A percentile compares a stretch with the other conserved stretches of the same genome.
phyloP scores from a whole-genome alignment of 2,888 invertebrate species.

The Agrotis ipsilon region DNA sequence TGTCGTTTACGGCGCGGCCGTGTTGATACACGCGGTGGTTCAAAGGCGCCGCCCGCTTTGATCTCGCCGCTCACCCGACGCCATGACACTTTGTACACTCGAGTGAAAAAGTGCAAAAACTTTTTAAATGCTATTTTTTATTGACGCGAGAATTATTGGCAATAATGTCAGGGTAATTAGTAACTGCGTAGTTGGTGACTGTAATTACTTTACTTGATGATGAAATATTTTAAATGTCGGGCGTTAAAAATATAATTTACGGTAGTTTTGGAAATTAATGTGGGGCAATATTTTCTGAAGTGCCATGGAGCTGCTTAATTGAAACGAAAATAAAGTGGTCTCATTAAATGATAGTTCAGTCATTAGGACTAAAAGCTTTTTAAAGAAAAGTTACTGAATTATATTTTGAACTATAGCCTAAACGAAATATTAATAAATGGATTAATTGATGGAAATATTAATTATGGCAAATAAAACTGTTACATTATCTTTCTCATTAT shows the following conservation, averaged over 20 bases:
- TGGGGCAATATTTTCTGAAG: constrained; percentile 21
- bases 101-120: constrained; percentile 69
- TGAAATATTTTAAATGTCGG: constrained; percentile 55
- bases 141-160: constrained; percentile 66
- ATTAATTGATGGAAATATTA: too few relatives aligned
- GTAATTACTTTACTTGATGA: constrained; percentile 54
- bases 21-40: constrained; percentile 76
- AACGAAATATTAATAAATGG: too few relatives aligned
- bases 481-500: too few relatives aligned
- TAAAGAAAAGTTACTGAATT: constrained; percentile 5
- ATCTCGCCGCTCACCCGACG: constrained; percentile 77
- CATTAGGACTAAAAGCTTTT: constrained; percentile 10
- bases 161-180: constrained; percentile 64
- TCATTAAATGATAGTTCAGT: constrained; percentile 13
- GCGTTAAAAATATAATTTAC: constrained; percentile 36
- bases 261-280: constrained; percentile 46
- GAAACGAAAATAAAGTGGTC: constrained; percentile 29
- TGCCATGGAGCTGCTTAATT: constrained; percentile 28
- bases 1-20: constrained; percentile 78
- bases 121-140: constrained; percentile 68
- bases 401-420: not conserved
- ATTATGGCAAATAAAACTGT: too few relatives aligned
- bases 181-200: constrained; percentile 41
- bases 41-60: constrained; percentile 82
- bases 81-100: constrained; percentile 74